These are phyloP conservation scores for Ahaetulla prasina DNA, from an alignment of 2,113 vertebrate species.

Conservation along the genomic window DNA sequence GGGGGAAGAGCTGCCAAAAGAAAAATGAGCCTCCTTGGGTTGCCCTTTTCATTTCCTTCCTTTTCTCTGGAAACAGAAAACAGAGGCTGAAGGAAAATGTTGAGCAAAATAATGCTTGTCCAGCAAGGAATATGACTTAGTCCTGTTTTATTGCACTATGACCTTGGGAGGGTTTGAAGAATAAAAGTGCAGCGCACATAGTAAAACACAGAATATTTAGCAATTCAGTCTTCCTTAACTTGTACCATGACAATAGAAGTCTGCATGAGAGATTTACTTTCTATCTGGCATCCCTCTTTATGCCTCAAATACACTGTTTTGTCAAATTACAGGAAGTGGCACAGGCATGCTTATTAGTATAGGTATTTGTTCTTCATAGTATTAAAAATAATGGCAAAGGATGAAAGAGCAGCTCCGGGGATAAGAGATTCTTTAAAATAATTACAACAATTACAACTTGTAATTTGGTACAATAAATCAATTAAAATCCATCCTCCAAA, in stretches of 20 bases:
- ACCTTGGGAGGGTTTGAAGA: conserved; percentile 14
- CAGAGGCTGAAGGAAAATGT: neutral
- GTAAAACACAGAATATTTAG: conserved; percentile 12
- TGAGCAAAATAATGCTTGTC: conserved; percentile 7
- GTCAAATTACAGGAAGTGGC: neutral
- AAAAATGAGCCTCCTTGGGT: conserved; percentile 15
- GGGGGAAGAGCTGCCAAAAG: conserved; percentile 41
- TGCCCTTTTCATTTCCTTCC: conserved; percentile 10
- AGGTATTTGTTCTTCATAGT: neutral
- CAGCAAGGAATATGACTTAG: conserved; percentile 15
- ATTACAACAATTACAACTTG: neutral
- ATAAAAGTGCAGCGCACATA: conserved; percentile 1
- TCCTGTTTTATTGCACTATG: conserved; percentile 19
- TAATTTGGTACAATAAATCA: neutral
- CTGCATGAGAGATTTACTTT: neutral
- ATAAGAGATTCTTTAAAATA: neutral
- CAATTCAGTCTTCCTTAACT: neutral
- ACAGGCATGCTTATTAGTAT: neutral
- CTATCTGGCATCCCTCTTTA: neutral
- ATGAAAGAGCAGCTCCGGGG: neutral
- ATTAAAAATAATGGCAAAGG: neutral
- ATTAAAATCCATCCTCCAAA: neutral
- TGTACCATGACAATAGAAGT: neutral
- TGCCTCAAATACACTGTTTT: neutral
- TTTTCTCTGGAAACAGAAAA: neutral